Evolutionary conservation across 2,888 invertebrate species (phyloP).

Genomic region (Synanthedon vespiformis): DNA sequence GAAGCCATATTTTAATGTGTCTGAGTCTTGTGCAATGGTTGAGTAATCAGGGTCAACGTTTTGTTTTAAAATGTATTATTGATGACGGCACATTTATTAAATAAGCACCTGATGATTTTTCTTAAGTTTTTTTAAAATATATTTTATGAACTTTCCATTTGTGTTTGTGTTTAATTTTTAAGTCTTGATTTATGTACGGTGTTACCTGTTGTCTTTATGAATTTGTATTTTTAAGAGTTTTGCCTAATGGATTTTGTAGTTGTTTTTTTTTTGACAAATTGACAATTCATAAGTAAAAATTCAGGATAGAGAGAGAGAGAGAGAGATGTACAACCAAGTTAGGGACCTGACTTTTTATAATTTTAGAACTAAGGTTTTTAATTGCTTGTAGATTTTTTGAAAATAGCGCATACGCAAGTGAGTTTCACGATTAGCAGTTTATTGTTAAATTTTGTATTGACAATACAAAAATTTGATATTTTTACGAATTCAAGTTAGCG

Average conservation of each 20-base stretch:
- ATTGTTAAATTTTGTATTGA: too few relatives aligned
- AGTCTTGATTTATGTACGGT: slow-evolving; percentile 50
- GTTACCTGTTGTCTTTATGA: slow-evolving; percentile 45
- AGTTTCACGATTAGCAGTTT: too few relatives aligned
- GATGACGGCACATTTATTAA: slow-evolving; percentile 37
- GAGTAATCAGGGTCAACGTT: slow-evolving; percentile 20
- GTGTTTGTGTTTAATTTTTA: slow-evolving; percentile 46
- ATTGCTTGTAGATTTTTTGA: background rate
- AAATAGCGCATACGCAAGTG: too few relatives aligned
- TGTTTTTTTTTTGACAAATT: slow-evolving; percentile 5
- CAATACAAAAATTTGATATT: too few relatives aligned
- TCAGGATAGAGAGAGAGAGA: slow-evolving; percentile 2
- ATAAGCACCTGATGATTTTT: slow-evolving; percentile 35
- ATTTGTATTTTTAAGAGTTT: slow-evolving; percentile 14
- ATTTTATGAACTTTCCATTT: slow-evolving; percentile 27
- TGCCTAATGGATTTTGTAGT: slow-evolving; percentile 9
- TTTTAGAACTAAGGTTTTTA: slow-evolving; percentile 21
- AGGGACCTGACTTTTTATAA: slow-evolving; percentile 42
- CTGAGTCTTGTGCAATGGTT: slow-evolving; percentile 19
- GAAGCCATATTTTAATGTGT: too few relatives aligned
- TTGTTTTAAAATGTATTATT: slow-evolving; percentile 13
- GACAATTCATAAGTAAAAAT: too few relatives aligned
- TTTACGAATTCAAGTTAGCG: too few relatives aligned
- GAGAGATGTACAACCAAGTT: slow-evolving; percentile 51
- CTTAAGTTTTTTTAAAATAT: background rate